Percentiles rank a stretch among this genome's conserved stretches.
Evolutionary conservation across 2,797 vertebrate genomes (phyloP).

Genomic region (Hydrocynus forskahlii): DNA sequence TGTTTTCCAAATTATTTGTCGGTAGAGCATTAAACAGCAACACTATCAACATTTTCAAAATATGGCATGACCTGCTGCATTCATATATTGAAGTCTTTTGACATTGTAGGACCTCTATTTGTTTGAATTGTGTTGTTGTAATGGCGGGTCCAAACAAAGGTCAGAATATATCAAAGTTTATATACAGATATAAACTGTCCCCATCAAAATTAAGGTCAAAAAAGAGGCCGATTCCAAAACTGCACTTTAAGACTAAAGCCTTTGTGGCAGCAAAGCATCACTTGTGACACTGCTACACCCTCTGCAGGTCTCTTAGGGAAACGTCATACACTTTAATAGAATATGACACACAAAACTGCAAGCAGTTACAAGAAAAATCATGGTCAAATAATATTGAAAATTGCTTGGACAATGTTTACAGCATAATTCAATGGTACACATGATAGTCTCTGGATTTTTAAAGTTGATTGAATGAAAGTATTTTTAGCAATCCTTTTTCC

Average conservation of each 20-base stretch:
- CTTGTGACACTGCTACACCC: constrained; percentile 53
- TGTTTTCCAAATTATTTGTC: background rate
- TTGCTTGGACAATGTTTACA: background rate
- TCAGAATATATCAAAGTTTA: background rate
- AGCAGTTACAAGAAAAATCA: constrained; percentile 20
- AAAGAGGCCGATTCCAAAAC: background rate
- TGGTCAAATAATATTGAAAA: background rate
- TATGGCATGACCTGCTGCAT: background rate
- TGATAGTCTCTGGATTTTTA: background rate
- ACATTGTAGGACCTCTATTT: constrained; percentile 15
- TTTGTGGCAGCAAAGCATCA: constrained; percentile 23
- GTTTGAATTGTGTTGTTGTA: background rate
- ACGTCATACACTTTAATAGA: constrained; percentile 36
- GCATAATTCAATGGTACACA: background rate
- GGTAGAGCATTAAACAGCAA: background rate
- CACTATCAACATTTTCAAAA: background rate
- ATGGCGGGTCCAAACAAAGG: background rate
- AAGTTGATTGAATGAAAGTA: background rate
- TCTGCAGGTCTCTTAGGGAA: constrained; percentile 55
- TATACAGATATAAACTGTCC: background rate
- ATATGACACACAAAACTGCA: constrained; percentile 24
- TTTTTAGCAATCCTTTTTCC: background rate
- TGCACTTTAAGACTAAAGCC: constrained; percentile 32
- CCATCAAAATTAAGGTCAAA: constrained; percentile 7
- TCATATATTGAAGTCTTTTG: background rate